Evolutionary conservation across 30 jellyfish, hydroid and myxozoan genomes (phyloP), one percentile per base, ranked within the genome.

Genomic region (Pseudorhiza aurosa): DNA sequence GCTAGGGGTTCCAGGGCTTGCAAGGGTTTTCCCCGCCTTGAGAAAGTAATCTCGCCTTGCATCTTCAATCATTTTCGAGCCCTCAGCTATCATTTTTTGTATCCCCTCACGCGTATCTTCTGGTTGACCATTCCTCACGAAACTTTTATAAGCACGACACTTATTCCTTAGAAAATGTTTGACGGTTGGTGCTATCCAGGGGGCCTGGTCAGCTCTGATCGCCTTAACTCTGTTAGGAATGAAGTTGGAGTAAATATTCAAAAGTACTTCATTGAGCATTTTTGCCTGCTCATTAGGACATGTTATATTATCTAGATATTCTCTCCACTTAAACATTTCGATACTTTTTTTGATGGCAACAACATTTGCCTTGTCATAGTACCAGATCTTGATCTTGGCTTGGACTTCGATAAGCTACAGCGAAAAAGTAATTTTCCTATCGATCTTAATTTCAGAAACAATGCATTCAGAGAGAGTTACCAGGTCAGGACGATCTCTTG

Each of bases 11-110:
- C 83, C 72, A 37, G 74, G 89, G 67, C 46, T 75, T 19, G 85
- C 86, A 33, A 72, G 49, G 53, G 87, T 83, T 26, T 71, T 45
- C 65, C 95, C 95, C 50, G 63, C 75, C 65, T 59, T 83, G 32
- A 44, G 77, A 32, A 85, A 49, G 78, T 72, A 58, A 65, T 45
- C 64, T 32, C 59, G 85, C 31, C 73, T 85, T 33, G 96, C 89
- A 46, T 60, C 64, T 24, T 59, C 86, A 74, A 85, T 85, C 73
- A 74, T 19, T 36, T 58, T 71, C 30, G 83, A 43, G 73, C 88
- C 65, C 44, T 50, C 83, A 32, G 83, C 39, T 58, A 75, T 72
- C 80, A 71, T 72, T 40, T 73, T 67, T 15, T 65, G 68, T 31
- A 73, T 65, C 35, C 85, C 76, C 39, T 71, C 78, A 29, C 42